Conservation (phyloP, 2,888 invertebrate species). For the Drosophila colorata region DNA sequence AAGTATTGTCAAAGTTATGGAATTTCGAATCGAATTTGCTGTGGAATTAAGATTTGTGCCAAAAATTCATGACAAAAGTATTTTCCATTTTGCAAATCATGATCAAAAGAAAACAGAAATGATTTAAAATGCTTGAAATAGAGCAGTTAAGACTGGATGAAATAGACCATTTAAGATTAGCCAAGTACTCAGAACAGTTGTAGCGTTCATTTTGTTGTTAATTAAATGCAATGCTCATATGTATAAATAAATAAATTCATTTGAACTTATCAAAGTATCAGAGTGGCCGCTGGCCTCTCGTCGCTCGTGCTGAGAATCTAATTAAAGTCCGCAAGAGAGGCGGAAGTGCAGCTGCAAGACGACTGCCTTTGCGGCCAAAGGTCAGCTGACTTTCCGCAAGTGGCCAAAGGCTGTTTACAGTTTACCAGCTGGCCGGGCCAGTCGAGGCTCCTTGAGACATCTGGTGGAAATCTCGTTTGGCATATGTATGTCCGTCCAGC, state of each 20-base stretch:
- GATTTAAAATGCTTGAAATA: too few relatives aligned
- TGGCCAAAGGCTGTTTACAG: constrained; percentile 44
- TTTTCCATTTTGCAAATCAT: too few relatives aligned
- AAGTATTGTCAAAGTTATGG: too few relatives aligned
- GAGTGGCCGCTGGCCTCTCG: constrained; percentile 15
- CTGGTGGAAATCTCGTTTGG: constrained; percentile 34
- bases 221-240: constrained; percentile 15
- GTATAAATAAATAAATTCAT: constrained; percentile 55
- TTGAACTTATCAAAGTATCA: constrained; percentile 31
- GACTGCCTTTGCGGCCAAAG: constrained; percentile 42
- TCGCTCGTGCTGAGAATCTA: constrained; percentile 53
- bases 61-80: too few relatives aligned
- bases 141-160: neutral
- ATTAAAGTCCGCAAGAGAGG: constrained; percentile 61
- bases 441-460: constrained; percentile 47
- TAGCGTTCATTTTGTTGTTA: neutral
- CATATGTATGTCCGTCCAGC: constrained; percentile 15
- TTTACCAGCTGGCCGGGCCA: constrained; percentile 27
- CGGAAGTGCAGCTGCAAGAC: constrained; percentile 56
- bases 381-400: constrained; percentile 36
- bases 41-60: too few relatives aligned
- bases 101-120: too few relatives aligned
- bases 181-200: too few relatives aligned
- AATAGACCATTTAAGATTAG: neutral
- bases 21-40: too few relatives aligned